Base-by-base conservation (phyloP, 2,113 vertebrate genomes). In the Epinephelus cyanopodus region DNA sequence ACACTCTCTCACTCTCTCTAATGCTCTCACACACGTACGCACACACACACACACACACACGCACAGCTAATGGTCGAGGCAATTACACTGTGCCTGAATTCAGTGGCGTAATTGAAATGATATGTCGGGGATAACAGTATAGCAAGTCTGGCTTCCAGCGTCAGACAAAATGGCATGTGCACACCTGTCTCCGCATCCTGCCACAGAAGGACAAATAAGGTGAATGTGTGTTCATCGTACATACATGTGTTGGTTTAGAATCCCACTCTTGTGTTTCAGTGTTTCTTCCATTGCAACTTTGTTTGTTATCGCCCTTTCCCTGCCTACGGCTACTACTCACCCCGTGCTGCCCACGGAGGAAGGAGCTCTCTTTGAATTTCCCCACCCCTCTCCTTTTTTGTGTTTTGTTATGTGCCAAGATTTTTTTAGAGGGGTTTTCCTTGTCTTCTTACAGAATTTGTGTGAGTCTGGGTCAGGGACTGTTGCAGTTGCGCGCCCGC, bases 361-460 rank as follows among this genome's bases (percentile, higher is more conserved):
- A 63, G 47, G 39, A 45, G 52, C 14, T 37, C 42, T 79, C 21
- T 64, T 76, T 80, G 50, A 85, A 56, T 76, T 77, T 50, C 17
- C 33, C 23, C n/a, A 27, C 27, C 48, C 52, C 23, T 42, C 29
- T 12, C 21, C 25, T 19, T 25, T n/a, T 81, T 85, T 57, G 18
- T 86, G 45, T 87, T 82, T 88, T 75, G 56, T 75, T 64, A 18
- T 66, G 29, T 65, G 61, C 69, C 73, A 66, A 3, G 13, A 27
- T 62, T 87, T 88, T 84, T 78, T 29, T 9, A 70, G 74, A 80
- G 80, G 91, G 90, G 81, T 89, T 91, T 92, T 90, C 88, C 90
- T 87, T 69, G 69, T 79, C 84, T 60, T 84, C 72, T 33, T 57
- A 23, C 64, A 67, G 27, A 82, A 75, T 83, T 83, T 69, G 65